phyloP scores from a whole-genome alignment of 2,797 vertebrate species.

The Sebastolobus alascanus region DNA sequence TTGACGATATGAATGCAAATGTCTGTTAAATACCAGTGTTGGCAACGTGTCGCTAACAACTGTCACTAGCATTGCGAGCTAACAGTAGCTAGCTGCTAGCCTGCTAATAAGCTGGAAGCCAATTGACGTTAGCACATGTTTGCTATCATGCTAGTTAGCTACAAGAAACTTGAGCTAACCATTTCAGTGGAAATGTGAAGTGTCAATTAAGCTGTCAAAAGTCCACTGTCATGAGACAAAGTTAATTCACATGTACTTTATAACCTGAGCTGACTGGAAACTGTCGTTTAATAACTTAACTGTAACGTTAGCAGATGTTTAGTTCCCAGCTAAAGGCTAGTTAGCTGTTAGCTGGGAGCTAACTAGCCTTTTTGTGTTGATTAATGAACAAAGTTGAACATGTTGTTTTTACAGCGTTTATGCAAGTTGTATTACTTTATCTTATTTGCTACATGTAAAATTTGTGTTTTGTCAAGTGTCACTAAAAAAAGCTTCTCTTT shows the following conservation, averaged over 20 bases:
- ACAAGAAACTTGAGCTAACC: not conserved
- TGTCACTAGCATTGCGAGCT: slow-evolving; percentile 40
- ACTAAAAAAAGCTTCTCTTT: not conserved
- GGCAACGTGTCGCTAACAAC: not conserved
- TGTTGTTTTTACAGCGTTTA: not conserved
- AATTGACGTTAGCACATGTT: slow-evolving; percentile 51
- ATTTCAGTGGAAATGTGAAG: not conserved
- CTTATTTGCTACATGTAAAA: not conserved
- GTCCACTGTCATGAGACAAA: fast-evolving
- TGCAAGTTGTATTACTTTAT: not conserved
- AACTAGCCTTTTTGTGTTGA: slow-evolving; percentile 18
- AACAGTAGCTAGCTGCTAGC: slow-evolving; percentile 60
- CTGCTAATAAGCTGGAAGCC: slow-evolving; percentile 44
- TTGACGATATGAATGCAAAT: not conserved
- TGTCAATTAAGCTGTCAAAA: not conserved
- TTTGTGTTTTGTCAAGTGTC: not conserved
- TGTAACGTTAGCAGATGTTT: slow-evolving; percentile 66
- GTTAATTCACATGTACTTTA: not conserved
- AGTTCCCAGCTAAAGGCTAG: slow-evolving; percentile 62
- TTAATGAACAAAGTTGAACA: slow-evolving; percentile 11
- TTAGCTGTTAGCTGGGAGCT: slow-evolving; percentile 11
- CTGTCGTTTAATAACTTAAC: slow-evolving; percentile 3
- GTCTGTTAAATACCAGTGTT: not conserved
- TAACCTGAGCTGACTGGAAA: not conserved
- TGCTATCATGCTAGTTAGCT: slow-evolving; percentile 30